Evolutionary conservation across 2,888 invertebrate genomes (phyloP), one percentile per base, ranked within the genome.

Genomic region (Oeneis ivallda): DNA sequence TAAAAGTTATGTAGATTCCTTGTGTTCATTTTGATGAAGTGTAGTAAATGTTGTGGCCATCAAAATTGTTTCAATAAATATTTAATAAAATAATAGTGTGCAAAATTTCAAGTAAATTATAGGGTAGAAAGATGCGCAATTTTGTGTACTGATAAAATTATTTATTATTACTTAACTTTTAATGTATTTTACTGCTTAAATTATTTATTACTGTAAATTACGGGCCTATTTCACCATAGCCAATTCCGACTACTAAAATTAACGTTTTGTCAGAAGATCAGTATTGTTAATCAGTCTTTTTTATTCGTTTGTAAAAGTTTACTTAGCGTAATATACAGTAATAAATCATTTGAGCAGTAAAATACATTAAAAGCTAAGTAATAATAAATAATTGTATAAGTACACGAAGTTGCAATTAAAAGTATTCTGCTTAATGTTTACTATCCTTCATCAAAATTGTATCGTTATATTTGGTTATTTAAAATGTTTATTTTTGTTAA

Each of bases 401-500:
- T 8, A 37, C 8, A 37, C 8, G 5, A 26, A 26, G 26, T 26
- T 26, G 26, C 26, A 26, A 4, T 26, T 26, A 9, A 5, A 34
- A 15, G 37, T 54, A 11, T 10, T 39, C 17, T 17, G 9, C 32
- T 53, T 13, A 32, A 2, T n/a, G 34, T n/a, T 52, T n/a, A 7
- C n/a, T n/a, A 34, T 34, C 6, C 54, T 56, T 19, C 19, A 19
- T 41, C 19, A 17, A 41, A 10, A 17, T 41, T 41, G 1, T 56
- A 13, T 56, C 19, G 39, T 56, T 56, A 56, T 6, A 13, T 39
- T 39, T 56, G 13, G 6, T 56, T 56, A 19, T 56, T 56, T 34
- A 19, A 41, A 41, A 56, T 41, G 0, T 56, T 56, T 56, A 56
- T 41, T 41, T 19, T 41, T 41, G 56, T 56, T 56, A 56, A n/a